A percentile compares a stretch with the other conserved stretches of the same genome.
These are phyloP conservation scores for Scopus umbretta DNA, from an alignment of 2,113 vertebrate species.

Conservation along the genomic window DNA sequence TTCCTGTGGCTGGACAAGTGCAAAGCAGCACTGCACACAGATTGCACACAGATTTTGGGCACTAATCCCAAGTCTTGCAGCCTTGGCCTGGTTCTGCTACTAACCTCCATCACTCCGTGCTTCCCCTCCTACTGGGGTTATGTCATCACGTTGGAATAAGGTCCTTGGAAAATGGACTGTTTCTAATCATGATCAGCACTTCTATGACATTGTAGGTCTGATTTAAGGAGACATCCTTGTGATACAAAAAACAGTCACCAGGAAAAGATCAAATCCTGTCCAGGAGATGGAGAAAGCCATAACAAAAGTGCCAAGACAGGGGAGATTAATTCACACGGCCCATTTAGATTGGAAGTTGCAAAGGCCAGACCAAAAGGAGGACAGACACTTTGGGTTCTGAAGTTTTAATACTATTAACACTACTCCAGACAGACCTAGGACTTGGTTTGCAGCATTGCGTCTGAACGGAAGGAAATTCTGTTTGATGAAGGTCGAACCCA, in stretches of 20 bases:
- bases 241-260: not conserved
- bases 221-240: not conserved
- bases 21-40: not conserved
- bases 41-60: not conserved
- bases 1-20: not conserved
- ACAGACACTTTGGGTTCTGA: not conserved
- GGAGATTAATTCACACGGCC: not conserved
- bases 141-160: not conserved
- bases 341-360: not conserved
- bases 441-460: not conserved
- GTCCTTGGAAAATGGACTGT: not conserved
- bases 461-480: not conserved
- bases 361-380: not conserved
- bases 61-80: not conserved
- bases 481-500: not conserved
- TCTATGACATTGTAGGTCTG: not conserved
- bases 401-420: not conserved
- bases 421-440: not conserved
- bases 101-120: not conserved
- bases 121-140: not conserved
- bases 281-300: not conserved
- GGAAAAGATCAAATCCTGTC: not conserved
- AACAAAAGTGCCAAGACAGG: not conserved
- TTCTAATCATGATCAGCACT: not conserved
- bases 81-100: not conserved